Conservation (phyloP, 2,888 invertebrate species). For the Erebia palarica region DNA sequence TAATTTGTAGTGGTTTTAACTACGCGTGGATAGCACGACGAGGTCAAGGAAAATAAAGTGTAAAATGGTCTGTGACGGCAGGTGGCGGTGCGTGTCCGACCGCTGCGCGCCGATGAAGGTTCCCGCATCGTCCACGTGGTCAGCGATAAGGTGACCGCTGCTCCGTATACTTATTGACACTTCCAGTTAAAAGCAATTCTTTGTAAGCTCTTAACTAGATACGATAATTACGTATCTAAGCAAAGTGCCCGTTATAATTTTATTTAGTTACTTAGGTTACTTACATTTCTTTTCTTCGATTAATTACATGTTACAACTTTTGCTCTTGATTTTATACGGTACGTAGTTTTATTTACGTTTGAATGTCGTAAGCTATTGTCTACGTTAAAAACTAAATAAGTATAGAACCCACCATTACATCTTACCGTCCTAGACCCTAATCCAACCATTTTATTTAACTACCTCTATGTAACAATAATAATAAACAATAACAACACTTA, state of each 20-base stretch:
- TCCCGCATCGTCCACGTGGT: conserved; percentile 89
- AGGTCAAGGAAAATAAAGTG: conserved; percentile 7
- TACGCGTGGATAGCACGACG: neutral
- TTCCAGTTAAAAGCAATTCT: neutral
- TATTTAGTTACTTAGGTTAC: too few species aligned
- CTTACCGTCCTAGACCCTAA: too few species aligned
- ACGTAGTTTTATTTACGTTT: too few species aligned
- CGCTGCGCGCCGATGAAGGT: conserved; percentile 89
- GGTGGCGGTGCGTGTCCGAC: conserved; percentile 96
- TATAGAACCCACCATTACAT: too few species aligned
- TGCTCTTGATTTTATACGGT: neutral
- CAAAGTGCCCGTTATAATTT: too few species aligned
- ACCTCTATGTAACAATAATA: too few species aligned
- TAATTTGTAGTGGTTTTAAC: too few species aligned
- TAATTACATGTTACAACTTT: neutral
- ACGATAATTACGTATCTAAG: neutral
- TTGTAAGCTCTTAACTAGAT: neutral
- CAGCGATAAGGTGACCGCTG: conserved; percentile 85
- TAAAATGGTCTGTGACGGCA: conserved; percentile 51
- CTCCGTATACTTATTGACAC: conserved; percentile 10
- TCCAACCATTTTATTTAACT: too few species aligned
- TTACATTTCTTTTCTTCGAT: too few species aligned
- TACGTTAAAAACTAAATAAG: too few species aligned
- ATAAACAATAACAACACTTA: too few species aligned
- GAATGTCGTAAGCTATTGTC: too few species aligned